Evolutionary conservation across 2,888 invertebrate species (phyloP), one percentile per base, ranked within the genome.

Genomic region (Yponomeuta cagnagella): DNA sequence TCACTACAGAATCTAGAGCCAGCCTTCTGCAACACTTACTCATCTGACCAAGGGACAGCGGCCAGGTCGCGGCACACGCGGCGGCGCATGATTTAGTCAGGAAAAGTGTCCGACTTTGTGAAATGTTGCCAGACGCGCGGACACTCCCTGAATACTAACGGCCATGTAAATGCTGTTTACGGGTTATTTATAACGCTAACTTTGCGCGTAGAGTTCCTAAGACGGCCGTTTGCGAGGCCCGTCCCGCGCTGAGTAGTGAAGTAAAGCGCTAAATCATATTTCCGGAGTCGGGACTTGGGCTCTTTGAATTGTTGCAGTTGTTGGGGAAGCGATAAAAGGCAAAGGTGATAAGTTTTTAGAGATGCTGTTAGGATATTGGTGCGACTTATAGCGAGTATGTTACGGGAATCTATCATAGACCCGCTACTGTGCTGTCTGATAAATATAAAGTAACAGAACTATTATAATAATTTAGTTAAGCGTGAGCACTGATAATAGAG

Each of bases 21-120:
- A 10, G 64, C 30, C 31, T 23, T 23, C 64, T 31, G 64, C n/a
- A 10, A 23, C 64, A 10, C 30, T 31, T 23, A 23, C 3, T 10
- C 30, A 23, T 12, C 31, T 10, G 30, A 64, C 63, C 69, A 68
- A 69, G 69, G 72, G 73, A 70, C 73, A 72, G 52, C 72, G 73
- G 73, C 73, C 74, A 73, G 73, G 73, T 71, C 64, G 68, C 48
- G 69, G 70, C 72, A 73, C 72, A 74, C 73, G 72, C 73, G 71
- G 67, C 43, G 70, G 70, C 71, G 71, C 72, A 75, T 73, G 75
- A 75, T 74, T 75, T 75, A 75, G 73, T 74, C 72, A 70, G 72
- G 72, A 74, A 72, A 75, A 74, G 72, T 73, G 73, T 73, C 72
- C 65, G 73, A 70, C 71, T 71, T 70, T 68, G 72, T 75, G 70